These are phyloP conservation scores for Capitulum mitella DNA, from an alignment of 2,888 invertebrate genomes.

Conservation along the genomic window DNA sequence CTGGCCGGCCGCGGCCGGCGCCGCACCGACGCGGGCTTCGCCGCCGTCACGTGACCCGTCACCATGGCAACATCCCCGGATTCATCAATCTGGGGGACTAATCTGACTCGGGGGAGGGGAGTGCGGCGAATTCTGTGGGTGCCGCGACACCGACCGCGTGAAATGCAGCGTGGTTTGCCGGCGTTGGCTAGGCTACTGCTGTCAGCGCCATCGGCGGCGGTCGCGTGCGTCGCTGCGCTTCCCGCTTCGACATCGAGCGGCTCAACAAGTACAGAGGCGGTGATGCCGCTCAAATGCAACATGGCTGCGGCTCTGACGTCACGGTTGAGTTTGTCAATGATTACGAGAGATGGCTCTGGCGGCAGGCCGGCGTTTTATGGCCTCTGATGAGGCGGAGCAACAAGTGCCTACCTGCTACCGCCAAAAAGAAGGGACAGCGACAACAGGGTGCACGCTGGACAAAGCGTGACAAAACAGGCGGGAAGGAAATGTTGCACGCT, in stretches of 20 bases:
- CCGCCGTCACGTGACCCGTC: constrained; percentile 7
- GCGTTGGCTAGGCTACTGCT: not conserved
- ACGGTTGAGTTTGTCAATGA: not conserved
- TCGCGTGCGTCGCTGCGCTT: not conserved
- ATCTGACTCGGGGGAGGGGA: constrained; percentile 1
- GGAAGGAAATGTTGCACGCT: too few relatives aligned
- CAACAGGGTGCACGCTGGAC: too few relatives aligned
- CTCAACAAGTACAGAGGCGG: constrained; percentile 5
- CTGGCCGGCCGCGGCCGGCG: not conserved
- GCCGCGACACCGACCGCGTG: not conserved
- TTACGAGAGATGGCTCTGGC: not conserved
- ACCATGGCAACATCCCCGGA: constrained; percentile 7
- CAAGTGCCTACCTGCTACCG: not conserved
- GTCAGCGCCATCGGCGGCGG: not conserved
- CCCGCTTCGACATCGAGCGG: not conserved
- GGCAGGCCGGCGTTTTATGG: not conserved
- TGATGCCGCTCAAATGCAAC: not conserved
- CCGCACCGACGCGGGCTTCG: not conserved
- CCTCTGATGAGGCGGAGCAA: not conserved
- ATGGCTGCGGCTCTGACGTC: not conserved
- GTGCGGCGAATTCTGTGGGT: not conserved
- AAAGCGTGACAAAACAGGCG: too few relatives aligned
- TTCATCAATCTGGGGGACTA: constrained; percentile 13
- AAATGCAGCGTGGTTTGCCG: not conserved
- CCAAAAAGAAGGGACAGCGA: not conserved